Base-by-base conservation (phyloP, 2,113 vertebrate species). In the Malurus alboscapulatus region DNA sequence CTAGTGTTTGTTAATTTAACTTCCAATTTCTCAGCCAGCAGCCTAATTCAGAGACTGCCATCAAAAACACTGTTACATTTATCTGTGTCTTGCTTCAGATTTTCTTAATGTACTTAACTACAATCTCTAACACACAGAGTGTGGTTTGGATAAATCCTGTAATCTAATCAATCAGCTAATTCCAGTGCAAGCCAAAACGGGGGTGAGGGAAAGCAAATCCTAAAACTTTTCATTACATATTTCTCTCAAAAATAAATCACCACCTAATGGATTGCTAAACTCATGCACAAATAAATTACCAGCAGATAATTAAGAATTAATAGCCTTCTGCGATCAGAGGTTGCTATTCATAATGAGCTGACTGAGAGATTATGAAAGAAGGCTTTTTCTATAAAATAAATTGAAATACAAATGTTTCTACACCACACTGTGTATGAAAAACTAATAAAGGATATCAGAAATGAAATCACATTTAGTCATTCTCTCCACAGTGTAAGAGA, bases 111-210 rank as follows among this genome's bases (percentile, higher is more conserved):
- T 91, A 96, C 89, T 96, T 95, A 96, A 94, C 86, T 67, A 72
- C 84, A 95, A 94, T 95, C 96, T 95, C 94, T 74, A 87, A 85
- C 82, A 89, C 91, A 91, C 87, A 92, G 85, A 88, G 74, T 45
- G 73, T 82, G 84, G 72, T 78, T 91, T 90, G 93, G 75, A 88
- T 88, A 96, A 96, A 96, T 93, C 94, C 93, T 94, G 91, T 91
- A 94, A 95, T 94, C 94, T 95, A 94, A 96, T 96, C 94, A 96
- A 96, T 96, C 93, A 93, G 87, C 72, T 96, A 95, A 96, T 94
- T 93, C 92, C 73, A 86, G 30, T 92, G 76, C 80, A 55, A 93
- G 22, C 65, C 90, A 95, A 90, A 93, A 34, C 8, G 2, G 38
- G 57, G 45, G 29, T 17, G 45, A 76, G 14, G 30, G 17, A 68